Conservation (phyloP, 2,888 invertebrate species). For the Stictocephala bisonia region DNA sequence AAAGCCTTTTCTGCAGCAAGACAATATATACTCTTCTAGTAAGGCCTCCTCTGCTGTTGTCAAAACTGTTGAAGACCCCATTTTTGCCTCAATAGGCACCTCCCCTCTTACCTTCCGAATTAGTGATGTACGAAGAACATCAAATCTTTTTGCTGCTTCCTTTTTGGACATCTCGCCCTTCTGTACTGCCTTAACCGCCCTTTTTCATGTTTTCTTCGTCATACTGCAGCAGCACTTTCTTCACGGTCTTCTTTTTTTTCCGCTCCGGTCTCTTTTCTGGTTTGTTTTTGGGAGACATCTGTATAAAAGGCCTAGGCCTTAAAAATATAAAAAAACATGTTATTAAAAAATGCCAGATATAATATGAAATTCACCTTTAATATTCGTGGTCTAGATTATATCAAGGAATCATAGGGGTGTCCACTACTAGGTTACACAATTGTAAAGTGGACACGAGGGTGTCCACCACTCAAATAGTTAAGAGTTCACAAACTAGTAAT, state of each 20-base stretch:
- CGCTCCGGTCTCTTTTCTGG: not conserved
- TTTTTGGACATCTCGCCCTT: conserved; percentile 17
- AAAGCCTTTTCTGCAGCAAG: conserved; percentile 3
- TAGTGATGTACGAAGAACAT: conserved; percentile 17
- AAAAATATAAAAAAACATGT: no score
- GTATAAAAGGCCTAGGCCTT: not conserved
- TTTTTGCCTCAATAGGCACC: conserved; percentile 5
- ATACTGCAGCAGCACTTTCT: not conserved
- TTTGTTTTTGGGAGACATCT: not conserved
- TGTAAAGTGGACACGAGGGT: not conserved
- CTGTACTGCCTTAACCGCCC: conserved; percentile 6
- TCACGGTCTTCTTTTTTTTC: not conserved
- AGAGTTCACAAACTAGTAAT: not conserved
- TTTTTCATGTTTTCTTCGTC: not conserved
- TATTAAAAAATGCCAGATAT: no score
- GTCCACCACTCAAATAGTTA: not conserved
- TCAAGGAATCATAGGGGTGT: not conserved
- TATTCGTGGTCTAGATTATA: no score
- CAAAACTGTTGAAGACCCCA: conserved; percentile 7
- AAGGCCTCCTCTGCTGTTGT: not conserved
- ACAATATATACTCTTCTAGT: not conserved
- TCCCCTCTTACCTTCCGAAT: conserved; percentile 4
- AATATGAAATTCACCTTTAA: no score
- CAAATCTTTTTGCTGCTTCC: not conserved
- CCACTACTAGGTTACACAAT: not conserved